Base-by-base conservation (phyloP, 2,888 invertebrate genomes). In the Acanthosoma haemorrhoidale region DNA sequence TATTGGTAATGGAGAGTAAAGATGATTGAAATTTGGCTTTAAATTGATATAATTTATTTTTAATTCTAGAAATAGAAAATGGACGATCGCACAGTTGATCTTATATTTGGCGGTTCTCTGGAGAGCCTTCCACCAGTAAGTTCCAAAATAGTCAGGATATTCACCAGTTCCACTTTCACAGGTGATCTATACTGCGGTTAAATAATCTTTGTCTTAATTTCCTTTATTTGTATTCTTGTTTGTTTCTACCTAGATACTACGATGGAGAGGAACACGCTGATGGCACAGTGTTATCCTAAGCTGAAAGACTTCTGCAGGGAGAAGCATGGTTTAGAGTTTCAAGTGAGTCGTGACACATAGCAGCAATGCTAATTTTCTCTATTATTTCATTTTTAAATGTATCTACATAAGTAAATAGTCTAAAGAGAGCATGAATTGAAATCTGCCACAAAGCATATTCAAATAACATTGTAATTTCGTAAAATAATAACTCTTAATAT, bases 141-240 rank as follows among this genome's bases (percentile, higher is more conserved):
- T 82, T 97, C 97, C 43, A 97, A 96, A 84, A 96, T 98, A 78
- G 98, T 98, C 29, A 86, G 98, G 76, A 98, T 98, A 77, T 98
- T 98, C 80, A 97, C 96, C 72, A 96, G 96, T 78, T 98, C 97
- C 0, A 98, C 98, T 0, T 98, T 98, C 78, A 98, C 98, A 77
- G 97, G 96, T 95, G 82, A 80, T 18, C 4, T 9, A 9, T 11
- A 36, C 36, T 8, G 41, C 16, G 9, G 6, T 51, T 31, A 51
- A 9, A 31, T 34, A 31, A 16, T 15, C 9, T 8, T 4, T 34
- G n/a, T 15, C 25, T 29, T 15, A 4, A 36, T 36, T 36, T 36
- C 5, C 3, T 29, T 13, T 1, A 29, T 15, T 58, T 29, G 5
- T 0, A 51, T 43, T 36, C 36, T 11, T 36, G 11, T 11, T 36